Base-by-base conservation (phyloP, 2,888 invertebrate genomes). In the Acronicta psi region DNA sequence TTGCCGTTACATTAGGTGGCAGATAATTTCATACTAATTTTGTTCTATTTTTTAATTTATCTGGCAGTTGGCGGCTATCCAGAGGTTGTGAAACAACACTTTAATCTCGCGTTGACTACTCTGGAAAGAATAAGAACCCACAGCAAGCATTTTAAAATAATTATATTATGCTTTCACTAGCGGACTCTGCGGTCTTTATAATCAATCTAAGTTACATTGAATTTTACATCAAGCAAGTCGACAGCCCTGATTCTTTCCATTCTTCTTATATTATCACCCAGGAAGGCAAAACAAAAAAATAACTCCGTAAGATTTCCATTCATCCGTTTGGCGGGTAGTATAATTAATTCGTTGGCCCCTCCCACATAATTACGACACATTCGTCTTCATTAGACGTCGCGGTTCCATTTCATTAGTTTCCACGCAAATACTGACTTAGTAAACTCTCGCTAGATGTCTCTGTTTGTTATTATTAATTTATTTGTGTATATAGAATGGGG, bases 351-450 rank as follows among this genome's bases (percentile, higher is more conserved):
- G 23, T 52, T 25, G 1, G 25, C 72, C 54, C 64, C 71, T 31
- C 73, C 69, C 45, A 42, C 49, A 47, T 74, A 63, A 74, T 74
- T 69, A 72, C 69, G 36, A 44, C 46, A 47, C 74, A 74, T 74
- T 74, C 66, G 60, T 74, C 74, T 74, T 74, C 73, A 72, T 74
- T 74, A 74, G 53, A 50, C 29, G 50, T 52, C 42, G 46, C 31
- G 49, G 62, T 59, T 59, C 55, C 69, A 42, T 59, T 73, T 60
- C 59, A 73, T 73, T 73, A 73, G 67, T 62, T 66, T 41, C 61
- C 31, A 17, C 42, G 23, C 18, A 46, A 61, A 66, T 43, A 17
- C 38, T 23, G 38, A 16, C 36, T 46, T 23, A 50, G 10, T 50
- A 23, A 65, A 58, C 53, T 43, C 36, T 43, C 14, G 29, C 41